Percentiles rank a stretch among this genome's conserved stretches.
phyloP scores from a whole-genome alignment of 92 coral and sea anemone genomes.

The Micromussa lordhowensis region DNA sequence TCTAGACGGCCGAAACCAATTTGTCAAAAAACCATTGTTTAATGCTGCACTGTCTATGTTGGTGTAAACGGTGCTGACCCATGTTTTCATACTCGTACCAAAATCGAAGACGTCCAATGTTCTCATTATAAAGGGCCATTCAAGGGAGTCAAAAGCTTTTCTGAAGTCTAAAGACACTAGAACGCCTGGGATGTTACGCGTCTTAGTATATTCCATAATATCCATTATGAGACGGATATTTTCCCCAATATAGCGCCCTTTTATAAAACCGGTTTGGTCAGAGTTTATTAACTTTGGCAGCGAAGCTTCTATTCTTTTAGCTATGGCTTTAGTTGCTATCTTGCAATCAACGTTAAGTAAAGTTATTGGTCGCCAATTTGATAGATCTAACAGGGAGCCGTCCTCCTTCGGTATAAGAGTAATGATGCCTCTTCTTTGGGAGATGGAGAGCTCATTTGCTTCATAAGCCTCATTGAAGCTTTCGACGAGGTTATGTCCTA shows the following conservation, averaged over 20 bases:
- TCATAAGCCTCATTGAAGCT: constrained; percentile 7
- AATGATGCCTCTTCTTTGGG: constrained; percentile 43
- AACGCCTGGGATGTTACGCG: neutral
- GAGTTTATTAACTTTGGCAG: neutral
- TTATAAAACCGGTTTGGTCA: constrained; percentile 3
- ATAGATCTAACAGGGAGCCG: neutral
- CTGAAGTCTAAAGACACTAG: neutral
- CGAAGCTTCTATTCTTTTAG: neutral
- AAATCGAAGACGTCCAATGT: too few relatives aligned
- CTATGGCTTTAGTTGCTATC: neutral
- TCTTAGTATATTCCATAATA: constrained; percentile 3
- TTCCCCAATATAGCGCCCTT: neutral
- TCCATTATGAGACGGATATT: constrained; percentile 1
- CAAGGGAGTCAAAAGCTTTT: constrained; percentile 5
- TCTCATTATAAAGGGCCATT: neutral
- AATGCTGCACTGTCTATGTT: too few relatives aligned
- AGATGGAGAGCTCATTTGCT: constrained; percentile 16
- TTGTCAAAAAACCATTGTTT: too few relatives aligned
- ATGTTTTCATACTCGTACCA: too few relatives aligned
- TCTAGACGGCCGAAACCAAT: too few relatives aligned
- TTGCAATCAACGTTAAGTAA: neutral
- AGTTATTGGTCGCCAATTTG: constrained; percentile 14
- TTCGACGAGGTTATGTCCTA: neutral
- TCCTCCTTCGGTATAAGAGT: constrained; percentile 21
- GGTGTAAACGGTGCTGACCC: too few relatives aligned